Base-by-base conservation (phyloP, 2,113 vertebrate species). In the Brachyhypopomus occidentalis region DNA sequence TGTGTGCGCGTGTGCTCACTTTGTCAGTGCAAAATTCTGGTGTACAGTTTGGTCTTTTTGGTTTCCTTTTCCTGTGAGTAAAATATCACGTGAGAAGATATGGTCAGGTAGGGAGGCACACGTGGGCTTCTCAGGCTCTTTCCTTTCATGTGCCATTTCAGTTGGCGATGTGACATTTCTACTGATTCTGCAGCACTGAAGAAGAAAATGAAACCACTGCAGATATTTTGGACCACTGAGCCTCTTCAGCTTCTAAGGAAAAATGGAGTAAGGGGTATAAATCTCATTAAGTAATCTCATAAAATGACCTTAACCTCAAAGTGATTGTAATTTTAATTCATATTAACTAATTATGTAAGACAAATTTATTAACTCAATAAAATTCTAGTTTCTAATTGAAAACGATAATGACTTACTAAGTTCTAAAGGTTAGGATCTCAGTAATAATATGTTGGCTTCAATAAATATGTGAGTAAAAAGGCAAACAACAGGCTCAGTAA, bases 91-190 rank as follows among this genome's bases (percentile, higher is more conserved):
- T 71, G 45, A 70, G 25, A 34, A 55, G 59, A 23, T 74, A 79
- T 69, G 55, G 41, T 22, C 71, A 76, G 71, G n/a, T 45, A 27
- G 38, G 41, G 27, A 38, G 25, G 67, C 55, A 41, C 19, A 48
- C 78, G 25, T 60, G 9, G 22, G 16, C 76, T 45, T 59, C 58
- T 38, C 30, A 52, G 77, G 73, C 55, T 8, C 30, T 75, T 77
- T 70, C 77, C 38, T 60, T 69, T 62, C 62, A 75, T 60, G 34
- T 79, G 82, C 73, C 82, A 84, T 84, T 84, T 84, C 77, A 84
- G 62, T 84, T 73, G 41, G 48, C 55, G 27, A 55, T 27, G 25
- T 79, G 82, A 84, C 82, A 84, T 84, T 84, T 84, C 64, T 76
- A 25, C 77, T 70, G 6, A 16, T 84, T 84, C 64, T 76, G 30